Percentiles rank a stretch among this genome's conserved stretches.
Evolutionary conservation across 2,113 vertebrate species (phyloP).

Genomic region (Nothocercus nigrocapillus): DNA sequence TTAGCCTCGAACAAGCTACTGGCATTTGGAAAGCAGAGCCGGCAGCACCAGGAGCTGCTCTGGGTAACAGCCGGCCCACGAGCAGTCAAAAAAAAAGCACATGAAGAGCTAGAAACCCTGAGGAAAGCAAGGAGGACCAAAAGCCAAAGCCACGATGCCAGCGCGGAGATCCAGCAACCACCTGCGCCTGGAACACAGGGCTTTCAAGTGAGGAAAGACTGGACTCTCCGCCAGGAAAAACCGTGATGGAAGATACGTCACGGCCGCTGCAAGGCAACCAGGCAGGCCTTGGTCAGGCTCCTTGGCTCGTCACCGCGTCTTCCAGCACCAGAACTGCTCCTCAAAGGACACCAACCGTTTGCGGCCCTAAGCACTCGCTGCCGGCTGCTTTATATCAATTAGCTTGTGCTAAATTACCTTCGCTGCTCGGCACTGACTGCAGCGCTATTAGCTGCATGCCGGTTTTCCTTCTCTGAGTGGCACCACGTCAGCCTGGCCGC

Average conservation of each 20-base stretch:
- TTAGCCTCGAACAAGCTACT: background rate
- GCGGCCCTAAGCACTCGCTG: background rate
- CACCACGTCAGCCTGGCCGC: background rate
- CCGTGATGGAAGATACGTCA: background rate
- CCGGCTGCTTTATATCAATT: rapidly evolving
- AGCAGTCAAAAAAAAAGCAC: background rate
- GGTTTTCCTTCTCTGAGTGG: background rate
- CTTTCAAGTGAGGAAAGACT: background rate
- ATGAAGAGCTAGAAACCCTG: rapidly evolving
- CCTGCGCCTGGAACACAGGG: background rate
- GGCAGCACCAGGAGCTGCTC: background rate
- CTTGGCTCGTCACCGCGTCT: background rate
- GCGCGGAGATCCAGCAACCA: background rate
- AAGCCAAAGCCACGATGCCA: background rate
- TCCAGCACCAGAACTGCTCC: background rate
- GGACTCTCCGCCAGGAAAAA: background rate
- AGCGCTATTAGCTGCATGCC: too few relatives aligned
- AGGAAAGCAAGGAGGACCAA: background rate
- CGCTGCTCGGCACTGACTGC: too few relatives aligned
- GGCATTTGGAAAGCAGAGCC: background rate
- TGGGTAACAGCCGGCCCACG: background rate
- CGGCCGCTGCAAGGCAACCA: background rate
- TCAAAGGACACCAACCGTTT: background rate
- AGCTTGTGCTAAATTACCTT: rapidly evolving
- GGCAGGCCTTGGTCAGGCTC: background rate